A percentile compares a stretch with the other conserved stretches of the same genome.
Conservation (phyloP, 1,140 invertebrate genomes). For the Macrostomum lignano region DNA sequence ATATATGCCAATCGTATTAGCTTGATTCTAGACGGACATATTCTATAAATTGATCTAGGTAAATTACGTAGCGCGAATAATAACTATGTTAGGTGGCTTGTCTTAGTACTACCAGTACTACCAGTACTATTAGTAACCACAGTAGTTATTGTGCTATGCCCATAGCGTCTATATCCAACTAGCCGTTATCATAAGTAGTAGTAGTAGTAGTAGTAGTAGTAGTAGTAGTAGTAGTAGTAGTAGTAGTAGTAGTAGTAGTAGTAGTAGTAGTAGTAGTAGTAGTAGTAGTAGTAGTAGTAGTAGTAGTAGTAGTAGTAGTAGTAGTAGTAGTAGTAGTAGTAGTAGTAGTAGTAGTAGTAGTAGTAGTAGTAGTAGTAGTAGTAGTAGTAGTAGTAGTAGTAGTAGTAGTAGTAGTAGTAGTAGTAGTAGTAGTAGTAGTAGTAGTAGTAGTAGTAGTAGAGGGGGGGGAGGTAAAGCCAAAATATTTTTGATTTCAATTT, state of each 20-base stretch:
- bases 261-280: constrained; percentile 2
- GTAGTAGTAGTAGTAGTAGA: constrained; percentile 1
- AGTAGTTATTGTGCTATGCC: too few species aligned
- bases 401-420: constrained; percentile 1
- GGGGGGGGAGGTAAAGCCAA: not conserved
- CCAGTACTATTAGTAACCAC: too few species aligned
- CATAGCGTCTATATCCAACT: too few species aligned
- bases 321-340: constrained; percentile 2
- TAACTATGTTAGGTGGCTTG: too few species aligned
- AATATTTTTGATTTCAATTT: too few species aligned
- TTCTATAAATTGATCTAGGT: too few species aligned
- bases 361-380: constrained; percentile 1
- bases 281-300: constrained; percentile 1
- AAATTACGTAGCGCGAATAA: too few species aligned
- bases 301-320: constrained; percentile 1
- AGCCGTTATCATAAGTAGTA: not conserved
- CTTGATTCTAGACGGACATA: too few species aligned
- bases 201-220: constrained; percentile 2
- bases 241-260: constrained; percentile 1
- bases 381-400: constrained; percentile 2
- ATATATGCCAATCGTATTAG: too few species aligned
- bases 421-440: constrained; percentile 1
- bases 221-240: constrained; percentile 1
- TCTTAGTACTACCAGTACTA: too few species aligned
- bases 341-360: constrained; percentile 1